Base-by-base conservation (phyloP, 30 jellyfish, hydroid and myxozoan species). In the Aurelia aurita complex sp. Pacific region DNA sequence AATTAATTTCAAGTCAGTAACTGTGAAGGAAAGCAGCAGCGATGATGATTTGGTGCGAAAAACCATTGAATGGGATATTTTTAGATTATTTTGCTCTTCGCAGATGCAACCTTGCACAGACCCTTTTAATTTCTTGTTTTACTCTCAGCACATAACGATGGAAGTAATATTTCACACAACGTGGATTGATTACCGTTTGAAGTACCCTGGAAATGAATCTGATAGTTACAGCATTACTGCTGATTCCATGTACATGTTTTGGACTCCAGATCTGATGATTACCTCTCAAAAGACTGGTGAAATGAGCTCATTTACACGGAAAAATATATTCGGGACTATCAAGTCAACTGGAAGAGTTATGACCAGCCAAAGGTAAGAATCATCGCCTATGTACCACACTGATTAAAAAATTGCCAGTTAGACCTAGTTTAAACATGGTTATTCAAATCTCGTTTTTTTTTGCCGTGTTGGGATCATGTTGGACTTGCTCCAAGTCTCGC, bases 261-360 rank as follows among this genome's bases (percentile, higher is more conserved):
- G 82, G 82, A 73, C 82, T 18, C 82, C 82, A 73, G 82, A 73
- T 51, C 12, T 73, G 17, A 7, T 73, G 32, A 29, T 73, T n/a
- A 2, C 4, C 16, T 6, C 46, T 16, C 53, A 73, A 15, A 73
- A 73, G 52, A 67, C 50, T 6, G 82, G 82, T 7, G 34, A 50
- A 23, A 66, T 17, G 50, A 73, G 82, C 34, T 10, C 38, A 17
- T 64, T 73, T 16, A 73, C 82, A 17, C 50, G 40, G 15, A 36
- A 67, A 51, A 73, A 46, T 36, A 15, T 51, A 14, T 73, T 73
- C 34, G 82, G 69, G 69, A 5, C n/a, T 18, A 51, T 73, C 14
- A 43, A 66, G 4, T n/a, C 82, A 73, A 43, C 82, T 23, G 82
- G 82, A n/a, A 73, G 34, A 46, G 34, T 73, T 73, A 43, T 73